These are phyloP conservation scores for Tinea semifulvella DNA, from an alignment of 2,888 invertebrate genomes.

Conservation along the genomic window DNA sequence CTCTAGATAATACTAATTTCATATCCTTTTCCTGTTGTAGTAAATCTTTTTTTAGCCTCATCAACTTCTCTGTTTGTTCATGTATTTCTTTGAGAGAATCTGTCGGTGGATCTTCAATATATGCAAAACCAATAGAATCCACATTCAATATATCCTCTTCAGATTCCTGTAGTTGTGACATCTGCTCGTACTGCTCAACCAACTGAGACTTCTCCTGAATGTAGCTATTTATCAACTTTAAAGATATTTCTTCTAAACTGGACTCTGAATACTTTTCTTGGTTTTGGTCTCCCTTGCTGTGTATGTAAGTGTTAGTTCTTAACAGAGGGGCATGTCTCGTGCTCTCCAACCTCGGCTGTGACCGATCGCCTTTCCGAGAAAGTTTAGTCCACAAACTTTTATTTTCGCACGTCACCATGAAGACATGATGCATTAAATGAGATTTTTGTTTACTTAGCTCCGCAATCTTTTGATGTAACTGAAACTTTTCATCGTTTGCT, in stretches of 20 bases:
- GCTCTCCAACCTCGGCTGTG: constrained; percentile 24
- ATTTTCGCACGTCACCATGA: constrained; percentile 85
- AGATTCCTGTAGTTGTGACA: constrained; percentile 68
- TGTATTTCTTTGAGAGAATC: constrained; percentile 73
- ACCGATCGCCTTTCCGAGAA: constrained; percentile 48
- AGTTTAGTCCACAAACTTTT: constrained; percentile 81
- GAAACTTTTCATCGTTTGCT: constrained; percentile 53
- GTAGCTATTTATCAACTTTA: constrained; percentile 74
- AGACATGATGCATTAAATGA: constrained; percentile 78
- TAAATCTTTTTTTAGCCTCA: constrained; percentile 68
- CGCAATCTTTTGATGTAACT: constrained; percentile 70
- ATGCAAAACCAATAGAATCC: constrained; percentile 70
- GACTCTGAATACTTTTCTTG: constrained; percentile 65
- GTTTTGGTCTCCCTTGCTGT: constrained; percentile 68
- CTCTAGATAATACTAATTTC: constrained; percentile 46
- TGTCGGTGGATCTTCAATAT: constrained; percentile 67
- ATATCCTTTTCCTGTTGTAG: constrained; percentile 71
- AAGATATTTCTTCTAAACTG: constrained; percentile 81
- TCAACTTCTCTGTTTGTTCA: constrained; percentile 70
- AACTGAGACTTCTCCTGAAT: constrained; percentile 74
- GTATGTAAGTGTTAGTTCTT: constrained; percentile 72
- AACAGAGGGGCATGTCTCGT: constrained; percentile 38
- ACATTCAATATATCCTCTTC: constrained; percentile 61
- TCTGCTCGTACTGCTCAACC: constrained; percentile 74
- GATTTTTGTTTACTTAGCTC: constrained; percentile 78